Base-by-base conservation (phyloP, 2,113 vertebrate species). In the Hippocampus comes region DNA sequence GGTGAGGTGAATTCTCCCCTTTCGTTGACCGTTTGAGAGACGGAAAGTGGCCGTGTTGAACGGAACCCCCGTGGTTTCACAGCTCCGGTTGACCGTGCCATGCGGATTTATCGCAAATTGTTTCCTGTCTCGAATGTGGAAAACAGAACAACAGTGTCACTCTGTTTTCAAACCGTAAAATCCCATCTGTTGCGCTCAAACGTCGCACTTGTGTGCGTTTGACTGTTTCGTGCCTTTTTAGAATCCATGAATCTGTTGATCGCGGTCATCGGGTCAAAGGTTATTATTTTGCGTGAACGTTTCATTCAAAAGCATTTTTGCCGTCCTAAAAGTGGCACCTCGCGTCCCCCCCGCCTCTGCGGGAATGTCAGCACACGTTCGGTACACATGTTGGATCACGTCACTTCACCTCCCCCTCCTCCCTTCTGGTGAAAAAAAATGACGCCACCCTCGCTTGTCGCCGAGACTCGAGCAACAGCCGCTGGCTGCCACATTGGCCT, bases 81-180 rank as follows among this genome's bases (percentile, higher is more conserved):
- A 68, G 34, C 59, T 59, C 42, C 5, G 25, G 8, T 89, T 85
- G 75, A 34, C 64, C 64, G 49, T 55, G 60, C 53, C 23, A 3
- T 67, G 60, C 77, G 67, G 78, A 69, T 70, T 48, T 68, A 67
- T 70, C 73, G n/a, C 74, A 61, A 21, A 60, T 30, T 72, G 74
- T 75, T 80, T 83, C 63, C 67, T 80, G 74, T 68, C 61, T 42
- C 68, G 18, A 71, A 72, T 71, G 25, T 14, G 23, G 27, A 69
- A 79, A 38, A 17, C 42, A 70, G 17, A 76, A 69, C 23, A 61
- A 17, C 57, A 49, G 8, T 0, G 5, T 17, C 49, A 71, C 30
- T 65, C 55, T 12, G 49, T 34, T 42, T 73, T 46, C 1, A 5
- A 57, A 65, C 38, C 5, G 11, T 65, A 9, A 65, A 65, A 65